Evolutionary conservation across 1,140 invertebrate genomes (phyloP), one percentile per base, ranked within the genome.

Genomic region (Cyclargus thomasi): DNA sequence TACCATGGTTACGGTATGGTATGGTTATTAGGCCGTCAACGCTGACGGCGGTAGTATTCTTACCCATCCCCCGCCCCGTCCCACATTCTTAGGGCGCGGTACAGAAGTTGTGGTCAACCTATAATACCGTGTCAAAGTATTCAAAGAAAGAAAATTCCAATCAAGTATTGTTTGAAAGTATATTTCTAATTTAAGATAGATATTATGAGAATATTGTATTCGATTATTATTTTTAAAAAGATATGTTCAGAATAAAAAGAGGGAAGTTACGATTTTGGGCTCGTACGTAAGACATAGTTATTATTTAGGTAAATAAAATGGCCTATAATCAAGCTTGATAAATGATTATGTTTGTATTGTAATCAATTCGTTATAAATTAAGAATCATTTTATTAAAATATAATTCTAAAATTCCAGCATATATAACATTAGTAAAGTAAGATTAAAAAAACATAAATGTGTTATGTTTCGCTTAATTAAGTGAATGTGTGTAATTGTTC

Each of bases 121-220:
- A n/a, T 11, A 14, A 47, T 47, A 47, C 39, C 11, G 39, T 47
- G 39, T 47, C 39, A 47, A 47, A 47, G n/a, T n/a, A 47, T 47
- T 2, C 1, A 29, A 47, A 2, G 39, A 47, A 47, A 47, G 3
- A 47, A 39, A 47, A 59, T 59, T 59, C 18, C 10, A 59, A 47
- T 47, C 18, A 59, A 59, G 55, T 59, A 59, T 59, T 59, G 55
- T 59, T 18, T 20, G 17, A 21, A 59, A 21, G 17, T 59, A 59
- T 20, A 21, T 59, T 21, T 59, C 18, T 59, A 55, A 55, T 59
- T 2, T 59, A 59, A 59, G 18, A 18, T 55, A 18, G 10, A 14
- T 47, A 14, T 47, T 11, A 11, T 47, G 14, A 47, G 39, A 47
- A 47, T 0, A 47, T 47, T 47, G 39, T 11, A 47, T 47, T 47